Conservation (phyloP, 2,113 vertebrate genomes). For the Galemys pyrenaicus region DNA sequence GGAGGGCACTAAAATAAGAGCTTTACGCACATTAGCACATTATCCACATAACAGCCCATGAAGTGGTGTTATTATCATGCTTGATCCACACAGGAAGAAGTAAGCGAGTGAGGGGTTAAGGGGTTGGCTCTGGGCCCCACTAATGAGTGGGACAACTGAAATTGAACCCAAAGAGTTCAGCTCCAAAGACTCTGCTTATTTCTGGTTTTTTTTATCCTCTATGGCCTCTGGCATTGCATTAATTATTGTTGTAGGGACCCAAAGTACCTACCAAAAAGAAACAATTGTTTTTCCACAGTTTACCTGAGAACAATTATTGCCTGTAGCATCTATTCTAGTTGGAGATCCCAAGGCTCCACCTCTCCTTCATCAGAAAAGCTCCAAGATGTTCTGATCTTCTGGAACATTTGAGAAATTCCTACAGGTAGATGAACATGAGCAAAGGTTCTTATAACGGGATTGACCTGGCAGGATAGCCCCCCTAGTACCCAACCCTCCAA, state of each 20-base stretch:
- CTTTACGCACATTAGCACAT: neutral
- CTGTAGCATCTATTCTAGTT: neutral
- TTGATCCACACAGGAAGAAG: neutral
- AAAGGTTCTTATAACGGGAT: neutral
- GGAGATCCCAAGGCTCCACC: neutral
- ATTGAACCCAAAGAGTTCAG: neutral
- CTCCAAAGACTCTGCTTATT: neutral
- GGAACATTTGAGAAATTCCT: neutral
- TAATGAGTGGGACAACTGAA: neutral
- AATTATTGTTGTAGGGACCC: neutral
- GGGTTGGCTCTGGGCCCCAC: neutral
- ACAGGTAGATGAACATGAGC: neutral
- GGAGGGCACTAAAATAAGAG: constrained; percentile 46
- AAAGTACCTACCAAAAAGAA: neutral
- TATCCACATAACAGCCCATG: constrained; percentile 8
- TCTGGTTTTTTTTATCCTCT: neutral
- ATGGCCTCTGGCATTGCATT: neutral
- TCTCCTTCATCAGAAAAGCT: neutral
- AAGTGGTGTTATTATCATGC: constrained; percentile 21
- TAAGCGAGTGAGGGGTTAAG: neutral
- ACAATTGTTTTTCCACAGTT: neutral
- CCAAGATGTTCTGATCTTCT: neutral
- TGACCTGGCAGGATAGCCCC: neutral
- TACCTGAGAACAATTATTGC: neutral
- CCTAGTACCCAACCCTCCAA: neutral